These are phyloP conservation scores for Carettochelys insculpta DNA, from an alignment of 2,113 vertebrate species.

Conservation along the genomic window DNA sequence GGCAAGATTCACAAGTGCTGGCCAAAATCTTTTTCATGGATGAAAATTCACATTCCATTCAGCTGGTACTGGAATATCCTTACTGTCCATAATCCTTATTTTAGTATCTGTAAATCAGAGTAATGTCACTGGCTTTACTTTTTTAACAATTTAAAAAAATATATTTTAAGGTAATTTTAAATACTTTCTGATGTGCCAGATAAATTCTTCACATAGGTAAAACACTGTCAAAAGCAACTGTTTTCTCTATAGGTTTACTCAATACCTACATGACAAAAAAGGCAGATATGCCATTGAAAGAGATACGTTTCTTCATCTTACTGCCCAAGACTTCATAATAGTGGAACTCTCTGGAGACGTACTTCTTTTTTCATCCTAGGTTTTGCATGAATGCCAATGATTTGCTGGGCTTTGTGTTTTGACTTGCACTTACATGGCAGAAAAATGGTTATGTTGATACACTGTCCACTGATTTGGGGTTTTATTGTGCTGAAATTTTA, in stretches of 20 bases:
- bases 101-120: background rate
- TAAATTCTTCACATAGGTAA: background rate
- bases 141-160: too few species aligned
- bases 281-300: background rate
- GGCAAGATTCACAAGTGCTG: background rate
- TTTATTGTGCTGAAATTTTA: background rate
- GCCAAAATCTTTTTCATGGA: background rate
- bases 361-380: background rate
- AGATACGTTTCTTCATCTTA: background rate
- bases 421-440: background rate
- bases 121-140: fast-evolving
- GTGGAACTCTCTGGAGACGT: background rate
- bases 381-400: background rate
- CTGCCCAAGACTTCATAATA: background rate
- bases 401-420: fast-evolving
- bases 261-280: background rate
- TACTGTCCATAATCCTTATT: background rate
- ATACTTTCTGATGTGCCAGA: background rate
- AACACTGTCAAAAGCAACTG: background rate
- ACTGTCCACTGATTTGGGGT: background rate
- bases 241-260: background rate
- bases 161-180: background rate
- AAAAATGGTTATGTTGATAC: background rate
- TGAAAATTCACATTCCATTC: fast-evolving
- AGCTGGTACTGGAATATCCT: background rate